Evolutionary conservation across 1,140 invertebrate species (phyloP).

Genomic region (Anadara kagoshimensis): DNA sequence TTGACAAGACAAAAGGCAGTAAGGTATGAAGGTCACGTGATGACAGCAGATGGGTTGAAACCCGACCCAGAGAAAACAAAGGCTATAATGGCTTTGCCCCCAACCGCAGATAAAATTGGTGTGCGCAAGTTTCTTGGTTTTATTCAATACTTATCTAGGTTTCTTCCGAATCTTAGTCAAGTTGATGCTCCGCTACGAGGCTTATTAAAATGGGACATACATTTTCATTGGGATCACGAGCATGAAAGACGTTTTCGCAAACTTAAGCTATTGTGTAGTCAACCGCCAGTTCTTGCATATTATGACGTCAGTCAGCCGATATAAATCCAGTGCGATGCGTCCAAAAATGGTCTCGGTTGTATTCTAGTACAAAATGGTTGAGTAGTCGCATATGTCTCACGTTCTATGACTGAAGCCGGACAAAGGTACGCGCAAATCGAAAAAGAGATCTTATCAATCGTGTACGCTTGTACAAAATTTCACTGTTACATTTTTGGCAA

Average conservation of each 20-base stretch:
- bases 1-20: constrained; percentile 36
- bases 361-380: constrained; percentile 53
- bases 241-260: not conserved
- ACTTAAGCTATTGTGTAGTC: not conserved
- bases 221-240: not conserved
- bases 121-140: constrained; percentile 30
- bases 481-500: constrained; percentile 72
- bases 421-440: constrained; percentile 73
- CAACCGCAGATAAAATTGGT: constrained; percentile 34
- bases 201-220: constrained; percentile 31
- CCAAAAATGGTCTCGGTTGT: constrained; percentile 33
- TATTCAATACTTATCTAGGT: constrained; percentile 40
- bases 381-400: constrained; percentile 72
- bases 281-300: not conserved
- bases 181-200: constrained; percentile 32
- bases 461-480: constrained; percentile 68
- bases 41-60: constrained; percentile 51
- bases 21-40: constrained; percentile 60
- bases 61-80: constrained; percentile 32
- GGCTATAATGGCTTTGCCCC: constrained; percentile 37
- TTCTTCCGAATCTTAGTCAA: constrained; percentile 38
- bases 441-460: constrained; percentile 72
- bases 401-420: constrained; percentile 70
- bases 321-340: constrained; percentile 37
- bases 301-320: constrained; percentile 1